Conservation (phyloP, 2,888 invertebrate species). For the Diarsia mendica region DNA sequence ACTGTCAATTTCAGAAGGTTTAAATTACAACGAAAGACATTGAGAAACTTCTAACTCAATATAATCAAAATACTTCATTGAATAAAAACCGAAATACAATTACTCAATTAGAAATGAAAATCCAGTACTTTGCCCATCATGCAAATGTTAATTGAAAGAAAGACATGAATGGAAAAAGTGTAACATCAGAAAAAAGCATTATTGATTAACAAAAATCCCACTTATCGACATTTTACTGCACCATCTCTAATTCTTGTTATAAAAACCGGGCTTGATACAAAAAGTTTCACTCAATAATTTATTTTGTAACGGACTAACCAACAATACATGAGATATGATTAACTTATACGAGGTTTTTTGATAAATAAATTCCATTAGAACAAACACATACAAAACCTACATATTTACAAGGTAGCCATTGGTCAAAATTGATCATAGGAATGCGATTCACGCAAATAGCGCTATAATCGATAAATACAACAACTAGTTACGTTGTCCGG, state of each 20-base stretch:
- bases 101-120: constrained; percentile 6
- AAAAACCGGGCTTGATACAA: constrained; percentile 10
- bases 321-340: constrained; percentile 30
- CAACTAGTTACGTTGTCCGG: neutral
- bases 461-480: neutral
- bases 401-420: constrained; percentile 58
- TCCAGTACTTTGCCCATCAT: neutral
- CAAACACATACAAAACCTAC: constrained; percentile 49
- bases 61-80: neutral
- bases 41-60: neutral
- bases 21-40: neutral
- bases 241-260: neutral
- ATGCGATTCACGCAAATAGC: neutral
- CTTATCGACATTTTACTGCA: neutral
- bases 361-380: constrained; percentile 43
- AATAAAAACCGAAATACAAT: constrained; percentile 1
- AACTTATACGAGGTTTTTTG: constrained; percentile 18
- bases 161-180: neutral
- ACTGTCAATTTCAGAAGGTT: constrained; percentile 16
- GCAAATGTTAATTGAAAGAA: neutral
- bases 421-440: constrained; percentile 42
- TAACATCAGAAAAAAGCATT: neutral
- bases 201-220: neutral
- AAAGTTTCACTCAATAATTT: constrained; percentile 31
- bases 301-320: constrained; percentile 19